phyloP scores from a whole-genome alignment of 2,797 vertebrate species.

The Agapornis canus region DNA sequence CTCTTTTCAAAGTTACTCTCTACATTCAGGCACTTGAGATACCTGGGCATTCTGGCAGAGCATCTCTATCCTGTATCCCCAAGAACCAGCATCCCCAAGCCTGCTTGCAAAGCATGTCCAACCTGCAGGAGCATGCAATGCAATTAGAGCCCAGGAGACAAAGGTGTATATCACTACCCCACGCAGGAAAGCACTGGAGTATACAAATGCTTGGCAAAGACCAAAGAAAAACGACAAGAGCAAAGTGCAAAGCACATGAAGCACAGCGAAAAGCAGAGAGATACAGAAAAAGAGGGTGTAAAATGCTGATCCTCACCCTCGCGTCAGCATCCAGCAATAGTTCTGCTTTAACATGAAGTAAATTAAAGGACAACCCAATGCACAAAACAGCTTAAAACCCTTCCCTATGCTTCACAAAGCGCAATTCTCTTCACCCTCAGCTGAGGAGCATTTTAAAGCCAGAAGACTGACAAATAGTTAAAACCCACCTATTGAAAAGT shows the following conservation, averaged over 20 bases:
- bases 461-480: background rate
- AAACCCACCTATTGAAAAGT: constrained; percentile 4
- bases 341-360: background rate
- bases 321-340: background rate
- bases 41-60: background rate
- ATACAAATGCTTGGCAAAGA: background rate
- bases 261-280: background rate
- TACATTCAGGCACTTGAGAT: background rate
- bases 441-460: background rate
- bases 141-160: background rate
- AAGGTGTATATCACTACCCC: background rate
- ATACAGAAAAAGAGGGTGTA: background rate
- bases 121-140: background rate
- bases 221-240: background rate
- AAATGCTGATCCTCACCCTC: background rate
- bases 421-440: background rate
- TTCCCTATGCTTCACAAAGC: background rate
- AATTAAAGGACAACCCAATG: background rate
- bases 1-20: background rate
- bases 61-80: background rate
- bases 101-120: background rate
- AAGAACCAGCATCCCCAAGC: background rate
- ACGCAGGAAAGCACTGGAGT: accelerated
- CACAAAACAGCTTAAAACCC: background rate
- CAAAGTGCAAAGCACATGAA: background rate